Conservation (phyloP, 2,797 vertebrate genomes). For the Pithecia hirsuta region DNA sequence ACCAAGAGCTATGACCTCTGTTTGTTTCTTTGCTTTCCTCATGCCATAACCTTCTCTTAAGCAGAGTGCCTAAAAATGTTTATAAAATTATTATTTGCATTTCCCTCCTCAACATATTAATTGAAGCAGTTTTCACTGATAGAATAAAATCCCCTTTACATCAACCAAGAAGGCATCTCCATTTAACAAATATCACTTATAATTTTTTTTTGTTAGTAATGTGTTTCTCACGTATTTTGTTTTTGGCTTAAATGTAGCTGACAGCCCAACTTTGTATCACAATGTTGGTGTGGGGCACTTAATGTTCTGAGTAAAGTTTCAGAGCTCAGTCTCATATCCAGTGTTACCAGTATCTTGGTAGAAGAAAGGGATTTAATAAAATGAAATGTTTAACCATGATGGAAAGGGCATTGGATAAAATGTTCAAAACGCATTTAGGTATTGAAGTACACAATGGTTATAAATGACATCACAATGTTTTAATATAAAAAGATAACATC, state of each 20-base stretch:
- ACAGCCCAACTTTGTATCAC: background rate
- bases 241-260: constrained; percentile 30
- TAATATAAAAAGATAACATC: background rate
- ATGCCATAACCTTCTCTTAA: background rate
- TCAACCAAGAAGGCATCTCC: background rate
- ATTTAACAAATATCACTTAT: constrained; percentile 1
- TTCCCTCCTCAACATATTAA: background rate
- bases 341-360: background rate
- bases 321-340: background rate
- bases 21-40: background rate
- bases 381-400: background rate
- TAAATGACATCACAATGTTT: background rate
- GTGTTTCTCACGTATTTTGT: background rate
- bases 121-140: background rate
- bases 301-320: background rate
- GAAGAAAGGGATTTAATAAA: background rate
- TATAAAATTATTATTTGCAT: background rate
- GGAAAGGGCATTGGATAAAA: background rate
- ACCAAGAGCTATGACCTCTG: background rate
- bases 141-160: background rate
- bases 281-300: background rate
- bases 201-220: background rate
- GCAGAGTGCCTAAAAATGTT: background rate
- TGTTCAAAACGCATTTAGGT: background rate
- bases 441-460: background rate